Evolutionary conservation across 2,888 invertebrate species (phyloP), one percentile per base, ranked within the genome.

Genomic region (Ochropacha duplaris): DNA sequence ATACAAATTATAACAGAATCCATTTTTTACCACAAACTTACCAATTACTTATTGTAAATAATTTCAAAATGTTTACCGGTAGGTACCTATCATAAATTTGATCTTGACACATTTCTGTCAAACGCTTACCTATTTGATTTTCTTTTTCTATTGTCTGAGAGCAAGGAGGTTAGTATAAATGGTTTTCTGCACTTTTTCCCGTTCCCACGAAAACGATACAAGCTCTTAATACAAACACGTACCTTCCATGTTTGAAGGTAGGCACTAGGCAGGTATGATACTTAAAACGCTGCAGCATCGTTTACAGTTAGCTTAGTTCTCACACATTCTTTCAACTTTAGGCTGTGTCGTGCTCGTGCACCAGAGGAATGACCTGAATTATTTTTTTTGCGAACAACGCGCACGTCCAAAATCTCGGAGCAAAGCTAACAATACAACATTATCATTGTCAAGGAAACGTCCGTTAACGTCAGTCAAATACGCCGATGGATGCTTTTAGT

Each of bases 371-470:
- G 65, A 64, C 66, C 65, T 61, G 64, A 55, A 60, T 51, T 57
- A 51, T 22, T 28, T 22, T 57, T 61, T 62, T 65, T 58, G 63
- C 50, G n/a, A n/a, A n/a, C n/a, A n/a, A n/a, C 49, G 14, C 55
- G 36, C 49, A n/a, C 56, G 36, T 54, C 57, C 57, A 64, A 64
- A 61, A 57, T 56, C 61, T 44, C 44, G 44, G 8, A 44, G 44
- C 44, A 44, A 19, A 44, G 19, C 44, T 44, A 44, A 44, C 44
- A 24, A 67, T 56, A 65, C 65, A 59, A 66, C 60, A 66, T 57
- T 64, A 62, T 64, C 69, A 71, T 61, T 68, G 68, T 74, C 72
- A 65, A 68, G 68, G 66, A 69, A 68, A 66, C 60, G 62, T 64
- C 66, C 57, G 60, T 61, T 59, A 55, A 14, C 57, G 61, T 49